Conservation (phyloP, 2,113 vertebrate genomes). For the Barbus barbus region DNA sequence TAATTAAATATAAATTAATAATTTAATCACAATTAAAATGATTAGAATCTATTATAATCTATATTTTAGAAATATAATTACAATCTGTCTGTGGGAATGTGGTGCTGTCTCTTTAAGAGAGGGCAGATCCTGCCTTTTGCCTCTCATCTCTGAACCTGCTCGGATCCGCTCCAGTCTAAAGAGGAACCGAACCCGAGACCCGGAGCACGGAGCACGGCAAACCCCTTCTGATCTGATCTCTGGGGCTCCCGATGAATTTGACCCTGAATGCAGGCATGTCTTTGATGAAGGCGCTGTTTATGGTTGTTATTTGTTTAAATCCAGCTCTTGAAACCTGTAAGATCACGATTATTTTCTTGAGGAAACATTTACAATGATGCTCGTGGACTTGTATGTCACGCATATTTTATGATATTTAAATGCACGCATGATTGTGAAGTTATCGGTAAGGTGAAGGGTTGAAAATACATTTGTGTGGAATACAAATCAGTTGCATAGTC, state of each 20-base stretch:
- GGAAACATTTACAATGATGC: background rate
- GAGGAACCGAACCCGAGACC: slow-evolving; percentile 9
- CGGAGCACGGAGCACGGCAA: background rate
- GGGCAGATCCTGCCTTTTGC: slow-evolving; percentile 60
- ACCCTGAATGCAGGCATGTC: background rate
- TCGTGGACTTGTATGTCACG: background rate
- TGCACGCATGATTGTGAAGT: background rate
- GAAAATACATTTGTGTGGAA: background rate
- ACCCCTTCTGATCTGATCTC: background rate
- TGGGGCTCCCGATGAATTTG: background rate
- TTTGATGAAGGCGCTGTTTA: background rate
- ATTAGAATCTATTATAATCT: background rate
- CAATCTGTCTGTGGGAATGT: background rate
- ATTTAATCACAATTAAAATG: background rate
- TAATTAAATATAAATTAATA: background rate
- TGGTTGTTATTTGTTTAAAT: background rate
- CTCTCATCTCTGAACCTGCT: slow-evolving; percentile 53
- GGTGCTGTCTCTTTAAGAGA: slow-evolving; percentile 74
- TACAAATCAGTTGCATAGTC: background rate
- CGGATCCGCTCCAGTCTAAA: slow-evolving; percentile 64
- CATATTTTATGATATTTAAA: background rate
- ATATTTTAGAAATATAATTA: background rate
- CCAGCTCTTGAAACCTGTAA: background rate
- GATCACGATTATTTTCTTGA: background rate
- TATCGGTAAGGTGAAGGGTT: background rate